Conservation (phyloP, 2,888 invertebrate genomes). For the Autographa pulchrina region DNA sequence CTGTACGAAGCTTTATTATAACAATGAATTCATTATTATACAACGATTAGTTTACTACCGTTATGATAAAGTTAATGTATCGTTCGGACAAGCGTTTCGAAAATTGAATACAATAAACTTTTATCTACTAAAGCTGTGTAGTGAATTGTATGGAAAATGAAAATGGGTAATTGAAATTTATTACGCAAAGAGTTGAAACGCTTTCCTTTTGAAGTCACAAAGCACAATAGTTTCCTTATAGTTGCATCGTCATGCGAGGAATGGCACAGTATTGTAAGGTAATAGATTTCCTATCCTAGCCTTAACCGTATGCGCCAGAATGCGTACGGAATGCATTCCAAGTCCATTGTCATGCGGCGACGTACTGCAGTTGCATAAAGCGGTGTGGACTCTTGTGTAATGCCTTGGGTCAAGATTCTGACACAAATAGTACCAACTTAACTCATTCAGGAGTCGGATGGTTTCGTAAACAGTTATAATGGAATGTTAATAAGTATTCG, state of each 20-base stretch:
- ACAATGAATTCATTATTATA: constrained; percentile 15
- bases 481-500: constrained; percentile 59
- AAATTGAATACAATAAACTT: neutral
- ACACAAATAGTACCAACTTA: constrained; percentile 72
- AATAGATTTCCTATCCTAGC: constrained; percentile 64
- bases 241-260: constrained; percentile 47
- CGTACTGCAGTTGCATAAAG: constrained; percentile 75
- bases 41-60: neutral
- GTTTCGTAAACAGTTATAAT: constrained; percentile 54
- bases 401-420: constrained; percentile 73
- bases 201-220: constrained; percentile 30
- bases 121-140: neutral
- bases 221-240: constrained; percentile 46
- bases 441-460: constrained; percentile 66
- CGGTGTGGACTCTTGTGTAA: constrained; percentile 76
- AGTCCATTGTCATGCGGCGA: constrained; percentile 83
- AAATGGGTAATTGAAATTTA: constrained; percentile 16
- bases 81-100: neutral
- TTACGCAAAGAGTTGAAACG: neutral
- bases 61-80: neutral
- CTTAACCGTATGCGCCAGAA: constrained; percentile 66
- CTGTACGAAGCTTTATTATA: constrained; percentile 29
- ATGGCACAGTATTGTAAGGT: constrained; percentile 59
- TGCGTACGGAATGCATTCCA: constrained; percentile 77
- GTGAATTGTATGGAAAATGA: constrained; percentile 20